Evolutionary conservation across 1,140 invertebrate species (phyloP).

Genomic region (Polyergus mexicanus): DNA sequence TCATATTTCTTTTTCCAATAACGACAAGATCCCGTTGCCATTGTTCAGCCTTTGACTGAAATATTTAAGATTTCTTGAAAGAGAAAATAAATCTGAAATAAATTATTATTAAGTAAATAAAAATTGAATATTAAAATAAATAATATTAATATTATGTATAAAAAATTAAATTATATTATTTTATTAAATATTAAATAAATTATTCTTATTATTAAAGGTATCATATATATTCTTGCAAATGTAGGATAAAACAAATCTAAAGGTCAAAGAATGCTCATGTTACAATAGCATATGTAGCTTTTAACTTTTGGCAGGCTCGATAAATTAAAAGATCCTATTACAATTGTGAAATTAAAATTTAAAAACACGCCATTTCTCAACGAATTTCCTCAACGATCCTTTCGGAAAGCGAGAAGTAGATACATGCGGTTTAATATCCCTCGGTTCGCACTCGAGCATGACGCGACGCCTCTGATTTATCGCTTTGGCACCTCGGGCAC

Average conservation of each 20-base stretch:
- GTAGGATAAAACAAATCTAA: too few species aligned
- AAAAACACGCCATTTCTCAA: slow-evolving; percentile 25
- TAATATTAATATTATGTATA: too few species aligned
- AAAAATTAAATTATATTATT: too few species aligned
- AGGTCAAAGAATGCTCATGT: neutral
- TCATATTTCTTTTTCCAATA: slow-evolving; percentile 14
- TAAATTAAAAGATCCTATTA: neutral
- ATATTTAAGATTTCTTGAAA: neutral
- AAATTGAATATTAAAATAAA: too few species aligned
- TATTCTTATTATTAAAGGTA: too few species aligned
- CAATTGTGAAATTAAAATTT: slow-evolving; percentile 37
- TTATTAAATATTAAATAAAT: too few species aligned
- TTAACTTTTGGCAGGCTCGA: neutral
- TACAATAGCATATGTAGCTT: neutral
- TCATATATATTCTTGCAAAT: too few species aligned
- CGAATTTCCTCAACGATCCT: slow-evolving; percentile 38
- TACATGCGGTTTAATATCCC: slow-evolving; percentile 26
- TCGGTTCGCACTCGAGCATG: slow-evolving; percentile 49
- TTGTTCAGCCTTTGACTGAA: neutral
- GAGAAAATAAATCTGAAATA: neutral
- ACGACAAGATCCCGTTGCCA: neutral
- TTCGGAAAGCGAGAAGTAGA: slow-evolving; percentile 10
- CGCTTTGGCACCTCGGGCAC: slow-evolving; percentile 54
- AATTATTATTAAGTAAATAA: neutral
- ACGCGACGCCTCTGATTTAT: slow-evolving; percentile 62